Base-by-base conservation (phyloP, 1,140 invertebrate genomes). In the Drosophila baimaii region DNA sequence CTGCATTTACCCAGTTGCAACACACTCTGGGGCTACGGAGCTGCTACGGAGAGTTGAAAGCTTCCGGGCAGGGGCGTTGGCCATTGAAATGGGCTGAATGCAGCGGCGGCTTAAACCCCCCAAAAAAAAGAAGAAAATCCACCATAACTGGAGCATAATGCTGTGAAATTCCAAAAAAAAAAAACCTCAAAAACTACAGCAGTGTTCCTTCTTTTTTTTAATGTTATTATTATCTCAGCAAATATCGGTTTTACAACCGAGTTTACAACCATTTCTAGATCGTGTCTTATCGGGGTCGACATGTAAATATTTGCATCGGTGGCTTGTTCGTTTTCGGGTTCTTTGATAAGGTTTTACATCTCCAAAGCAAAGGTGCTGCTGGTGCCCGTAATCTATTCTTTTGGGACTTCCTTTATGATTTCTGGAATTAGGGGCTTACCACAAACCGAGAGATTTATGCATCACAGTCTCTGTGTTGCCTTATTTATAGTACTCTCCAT, bases 291-390 rank as follows among this genome's bases (percentile, higher is more conserved):
- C 79, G 49, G 5, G 5, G 31, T 25, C 41, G 33, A 21, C 79
- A 78, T 78, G 79, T 82, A 82, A 82, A 82, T 82, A 82, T 82
- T 82, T 82, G 74, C 79, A 78, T 49, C 63, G 13, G 62, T 79
- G 59, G 54, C 77, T 49, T 29, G 33, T 49, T 29, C 54, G 58
- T 41, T 52, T 64, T 41, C 29, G 15, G 51, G 39, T 54, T 33
- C 29, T 57, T 17, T 51, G 77, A 59, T 74, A 66, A 54, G 51
- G 17, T 23, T 43, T 52, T 35, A 66, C 46, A 52, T 31, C 37
- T 39, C 15, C n/a, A 19, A 6, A 49, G 44, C 19, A 51, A 21
- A 52, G 51, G 51, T 52, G 51, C 46, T 31, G n/a, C 23, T 49
- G 25, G 25, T 10, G 12, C 4, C 12, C 15, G 15, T 31, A 31